These are phyloP conservation scores for Pseudoips prasinana DNA, from an alignment of 2,888 invertebrate genomes.

Conservation along the genomic window DNA sequence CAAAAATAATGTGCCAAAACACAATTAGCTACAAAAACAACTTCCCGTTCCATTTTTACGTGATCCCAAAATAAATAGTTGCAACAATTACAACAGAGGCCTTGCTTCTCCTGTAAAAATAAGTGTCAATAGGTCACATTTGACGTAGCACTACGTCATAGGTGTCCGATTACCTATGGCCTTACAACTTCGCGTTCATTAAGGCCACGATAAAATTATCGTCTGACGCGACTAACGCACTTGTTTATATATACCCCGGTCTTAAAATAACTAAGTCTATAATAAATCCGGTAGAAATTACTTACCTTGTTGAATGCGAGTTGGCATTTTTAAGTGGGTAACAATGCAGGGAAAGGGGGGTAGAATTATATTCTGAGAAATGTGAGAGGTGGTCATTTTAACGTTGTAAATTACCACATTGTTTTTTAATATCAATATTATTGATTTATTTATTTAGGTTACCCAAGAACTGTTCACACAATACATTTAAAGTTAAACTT, in stretches of 20 bases:
- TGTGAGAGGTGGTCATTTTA: not conserved
- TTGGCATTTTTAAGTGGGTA: constrained; percentile 14
- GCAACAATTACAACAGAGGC: constrained; percentile 2
- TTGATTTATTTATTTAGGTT: too few species aligned
- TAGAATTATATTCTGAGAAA: not conserved
- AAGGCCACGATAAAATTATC: constrained; percentile 78
- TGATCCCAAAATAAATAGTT: constrained; percentile 5
- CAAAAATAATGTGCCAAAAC: constrained; percentile 24
- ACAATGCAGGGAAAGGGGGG: too few species aligned
- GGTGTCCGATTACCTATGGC: constrained; percentile 73
- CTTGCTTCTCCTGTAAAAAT: constrained; percentile 6
- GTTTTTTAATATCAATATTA: too few species aligned
- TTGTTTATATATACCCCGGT: constrained; percentile 50
- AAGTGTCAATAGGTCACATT: constrained; percentile 31
- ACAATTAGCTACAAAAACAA: constrained; percentile 1
- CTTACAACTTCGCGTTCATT: constrained; percentile 66
- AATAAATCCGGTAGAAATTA: constrained; percentile 42
- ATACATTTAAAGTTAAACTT: too few species aligned
- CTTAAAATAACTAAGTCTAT: constrained; percentile 60
- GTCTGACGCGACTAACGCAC: constrained; percentile 57
- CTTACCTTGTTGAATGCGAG: constrained; percentile 28
- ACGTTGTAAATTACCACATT: too few species aligned
- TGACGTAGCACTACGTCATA: constrained; percentile 60
- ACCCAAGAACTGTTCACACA: too few species aligned
- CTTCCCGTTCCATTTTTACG: constrained; percentile 16